Conservation (phyloP, 2,888 invertebrate species). For the Parthenolecanium corni region DNA sequence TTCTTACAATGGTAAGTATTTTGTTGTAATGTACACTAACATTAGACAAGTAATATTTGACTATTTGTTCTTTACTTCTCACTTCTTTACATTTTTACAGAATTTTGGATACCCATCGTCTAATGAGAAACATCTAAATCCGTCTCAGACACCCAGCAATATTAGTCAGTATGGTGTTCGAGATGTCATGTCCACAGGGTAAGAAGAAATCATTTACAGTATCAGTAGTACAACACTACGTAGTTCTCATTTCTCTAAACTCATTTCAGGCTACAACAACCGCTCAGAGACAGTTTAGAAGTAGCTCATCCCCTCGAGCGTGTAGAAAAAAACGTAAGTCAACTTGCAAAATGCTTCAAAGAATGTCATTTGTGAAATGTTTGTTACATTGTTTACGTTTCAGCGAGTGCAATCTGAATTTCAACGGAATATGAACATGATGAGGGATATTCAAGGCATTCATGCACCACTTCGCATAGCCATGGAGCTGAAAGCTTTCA, state of each 20-base stretch:
- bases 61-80: too few species aligned
- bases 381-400: constrained; percentile 1
- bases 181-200: background rate
- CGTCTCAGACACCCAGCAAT: background rate
- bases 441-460: constrained; percentile 74
- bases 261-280: background rate
- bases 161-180: background rate
- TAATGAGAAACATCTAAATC: background rate
- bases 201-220: background rate
- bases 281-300: background rate
- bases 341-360: constrained; percentile 40
- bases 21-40: too few species aligned
- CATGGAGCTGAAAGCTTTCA: constrained; percentile 73
- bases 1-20: too few species aligned
- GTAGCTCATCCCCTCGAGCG: constrained; percentile 52
- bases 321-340: constrained; percentile 56
- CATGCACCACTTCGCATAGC: constrained; percentile 75
- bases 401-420: constrained; percentile 55
- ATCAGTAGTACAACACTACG: background rate
- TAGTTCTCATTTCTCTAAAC: background rate
- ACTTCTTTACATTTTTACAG: too few species aligned
- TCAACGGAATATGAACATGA: constrained; percentile 58
- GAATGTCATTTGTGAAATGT: too few species aligned
- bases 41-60: too few species aligned
- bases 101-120: background rate